Evolutionary conservation across 2,888 invertebrate species (phyloP).

Genomic region (Eledone cirrhosa): DNA sequence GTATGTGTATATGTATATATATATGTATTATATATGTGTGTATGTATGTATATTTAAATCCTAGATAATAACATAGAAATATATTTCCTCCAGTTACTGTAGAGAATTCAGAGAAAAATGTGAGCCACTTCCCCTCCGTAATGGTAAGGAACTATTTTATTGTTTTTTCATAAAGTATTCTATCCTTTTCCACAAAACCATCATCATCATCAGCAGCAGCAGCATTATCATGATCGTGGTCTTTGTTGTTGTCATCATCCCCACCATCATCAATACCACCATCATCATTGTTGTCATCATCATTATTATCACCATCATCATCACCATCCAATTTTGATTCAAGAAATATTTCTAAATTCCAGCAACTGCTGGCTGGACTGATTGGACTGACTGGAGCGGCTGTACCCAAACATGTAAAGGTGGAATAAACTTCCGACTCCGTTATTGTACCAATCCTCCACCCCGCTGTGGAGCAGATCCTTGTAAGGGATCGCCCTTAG

Average conservation of each 20-base stretch:
- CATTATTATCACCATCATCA: too few relatives aligned
- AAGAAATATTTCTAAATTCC: background rate
- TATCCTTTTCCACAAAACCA: too few relatives aligned
- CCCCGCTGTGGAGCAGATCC: conserved; percentile 14
- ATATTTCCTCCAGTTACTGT: conserved; percentile 30
- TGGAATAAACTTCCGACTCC: background rate
- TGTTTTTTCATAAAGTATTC: too few relatives aligned
- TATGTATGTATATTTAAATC: too few relatives aligned
- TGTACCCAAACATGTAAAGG: conserved; percentile 16
- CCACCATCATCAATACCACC: too few relatives aligned
- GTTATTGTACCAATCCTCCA: background rate
- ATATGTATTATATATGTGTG: too few relatives aligned
- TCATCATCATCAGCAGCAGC: too few relatives aligned
- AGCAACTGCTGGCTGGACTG: conserved; percentile 14
- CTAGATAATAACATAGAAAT: background rate
- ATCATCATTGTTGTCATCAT: too few relatives aligned
- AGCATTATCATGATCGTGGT: too few relatives aligned
- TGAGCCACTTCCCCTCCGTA: conserved; percentile 31
- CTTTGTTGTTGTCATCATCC: too few relatives aligned
- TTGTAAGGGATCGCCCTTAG: background rate
- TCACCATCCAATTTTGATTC: too few relatives aligned
- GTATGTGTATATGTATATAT: too few relatives aligned
- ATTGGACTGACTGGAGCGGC: conserved; percentile 10
- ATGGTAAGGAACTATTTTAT: conserved; percentile 26
- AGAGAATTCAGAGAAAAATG: conserved; percentile 34